Evolutionary conservation across 2,113 vertebrate genomes (phyloP).

Genomic region (Zosterops borbonicus): DNA sequence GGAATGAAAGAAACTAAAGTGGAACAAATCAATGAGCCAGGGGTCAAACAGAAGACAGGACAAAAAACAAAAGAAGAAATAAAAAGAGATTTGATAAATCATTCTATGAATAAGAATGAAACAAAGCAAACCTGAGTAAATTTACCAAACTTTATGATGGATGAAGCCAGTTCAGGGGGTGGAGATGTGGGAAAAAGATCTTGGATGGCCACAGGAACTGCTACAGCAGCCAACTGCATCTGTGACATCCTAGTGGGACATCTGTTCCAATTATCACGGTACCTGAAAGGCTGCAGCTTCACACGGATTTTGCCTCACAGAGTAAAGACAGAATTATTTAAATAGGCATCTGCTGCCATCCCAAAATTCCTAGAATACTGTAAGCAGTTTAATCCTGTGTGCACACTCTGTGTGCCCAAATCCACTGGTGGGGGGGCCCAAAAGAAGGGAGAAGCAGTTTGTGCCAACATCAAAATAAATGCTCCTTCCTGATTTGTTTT

Average conservation of each 20-base stretch:
- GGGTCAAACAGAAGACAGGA: background rate
- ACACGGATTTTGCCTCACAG: background rate
- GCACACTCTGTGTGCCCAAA: background rate
- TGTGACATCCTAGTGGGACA: background rate
- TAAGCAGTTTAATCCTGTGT: background rate
- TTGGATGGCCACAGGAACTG: background rate
- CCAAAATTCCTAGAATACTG: background rate
- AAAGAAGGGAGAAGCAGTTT: background rate
- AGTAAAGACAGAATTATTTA: background rate
- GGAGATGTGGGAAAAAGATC: background rate
- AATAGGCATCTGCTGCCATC: background rate
- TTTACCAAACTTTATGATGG: background rate
- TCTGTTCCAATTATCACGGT: background rate
- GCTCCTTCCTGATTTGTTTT: background rate
- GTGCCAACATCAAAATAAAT: background rate
- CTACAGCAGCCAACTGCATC: background rate
- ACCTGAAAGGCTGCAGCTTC: background rate
- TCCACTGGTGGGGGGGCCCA: background rate
- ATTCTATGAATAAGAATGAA: background rate
- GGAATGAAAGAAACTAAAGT: background rate
- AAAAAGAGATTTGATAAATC: background rate
- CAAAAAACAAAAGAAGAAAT: too few species aligned
- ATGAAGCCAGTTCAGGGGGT: background rate
- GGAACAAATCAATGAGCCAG: background rate
- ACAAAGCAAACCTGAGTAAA: background rate